Base-by-base conservation (phyloP, 2,888 invertebrate species). In the Zaprionus bogoriensis region DNA sequence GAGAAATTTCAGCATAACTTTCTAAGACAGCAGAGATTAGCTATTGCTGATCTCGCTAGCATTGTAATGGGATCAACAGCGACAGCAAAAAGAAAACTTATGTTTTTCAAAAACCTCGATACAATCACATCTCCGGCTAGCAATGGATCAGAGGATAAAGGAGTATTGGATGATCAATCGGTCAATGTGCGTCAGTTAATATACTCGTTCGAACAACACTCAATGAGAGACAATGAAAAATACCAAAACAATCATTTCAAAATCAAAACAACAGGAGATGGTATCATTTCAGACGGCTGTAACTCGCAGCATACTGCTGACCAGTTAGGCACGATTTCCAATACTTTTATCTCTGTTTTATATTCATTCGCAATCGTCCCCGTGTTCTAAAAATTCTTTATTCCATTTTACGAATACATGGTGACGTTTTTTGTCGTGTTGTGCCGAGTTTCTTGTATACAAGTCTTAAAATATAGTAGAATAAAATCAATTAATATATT, bases 141-240 rank as follows among this genome's bases (percentile, higher is more conserved):
- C 3, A 36, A 36, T 2, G 17, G 14, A n/a, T 7, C 9, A 17
- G 9, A 36, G 14, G 17, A 27, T 14, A 14, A n/a, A 12, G 51
- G 30, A 22, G 2, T 4, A 19, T 22, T 27, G 25, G 67, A 4
- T 30, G 67, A 25, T 14, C 63, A 53, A 30, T 9, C 53, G 3
- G 78, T 92, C 47, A 92, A 92, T 22, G 92, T 92, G 0, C 91
- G 89, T 67, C 87, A 90, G 45, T 84, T 94, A 27, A 94, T 94
- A 46, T 92, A 92, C 64, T 92, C 92, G 71, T 94, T 94, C 74
- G 94, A 94, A 77, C 92, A 93, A 77, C 93, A 93, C n/a, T 91
- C 92, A 4, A 5, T 67, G 5, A 41, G 12, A 19, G 67, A 85
- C n/a, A 36, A 46, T 0, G 59, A 48, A 4, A 65, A 38, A 17